phyloP scores from a whole-genome alignment of 1,140 invertebrate genomes.

The Conopomorpha cramerella region DNA sequence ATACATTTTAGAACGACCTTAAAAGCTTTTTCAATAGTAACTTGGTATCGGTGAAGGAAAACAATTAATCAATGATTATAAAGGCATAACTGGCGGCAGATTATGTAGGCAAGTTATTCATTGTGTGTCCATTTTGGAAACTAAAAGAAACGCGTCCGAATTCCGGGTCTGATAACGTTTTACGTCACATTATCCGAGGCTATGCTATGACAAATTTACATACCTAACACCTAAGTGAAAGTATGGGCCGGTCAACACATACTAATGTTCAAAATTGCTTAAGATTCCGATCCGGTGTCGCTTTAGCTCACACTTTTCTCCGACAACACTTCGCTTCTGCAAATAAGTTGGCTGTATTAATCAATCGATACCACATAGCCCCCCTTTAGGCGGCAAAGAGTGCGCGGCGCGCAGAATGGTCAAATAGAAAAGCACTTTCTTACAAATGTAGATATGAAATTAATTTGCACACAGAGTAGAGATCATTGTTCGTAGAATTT shows the following conservation, averaged over 20 bases:
- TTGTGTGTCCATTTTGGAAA: no score
- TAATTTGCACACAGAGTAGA: not conserved
- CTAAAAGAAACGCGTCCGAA: constrained; percentile 11
- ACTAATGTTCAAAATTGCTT: constrained; percentile 53
- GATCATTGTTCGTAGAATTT: not conserved
- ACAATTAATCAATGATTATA: no score
- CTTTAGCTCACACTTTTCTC: constrained; percentile 37
- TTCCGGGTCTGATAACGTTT: constrained; percentile 16
- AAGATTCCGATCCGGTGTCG: constrained; percentile 41
- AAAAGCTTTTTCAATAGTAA: no score
- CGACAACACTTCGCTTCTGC: constrained; percentile 28
- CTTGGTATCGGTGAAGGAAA: no score
- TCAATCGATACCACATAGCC: constrained; percentile 31
- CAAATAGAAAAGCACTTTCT: no score
- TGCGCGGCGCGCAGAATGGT: no score
- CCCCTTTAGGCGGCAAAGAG: constrained; percentile 37
- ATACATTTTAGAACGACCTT: no score
- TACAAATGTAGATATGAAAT: not conserved
- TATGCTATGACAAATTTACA: constrained; percentile 36
- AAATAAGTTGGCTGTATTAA: constrained; percentile 54
- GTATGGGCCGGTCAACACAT: constrained; percentile 42
- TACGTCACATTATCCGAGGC: constrained; percentile 45
- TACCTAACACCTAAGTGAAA: constrained; percentile 56
- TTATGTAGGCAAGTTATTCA: no score
- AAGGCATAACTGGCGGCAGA: no score